Base-by-base conservation (phyloP, 2,113 vertebrate species). In the Vombatus ursinus region DNA sequence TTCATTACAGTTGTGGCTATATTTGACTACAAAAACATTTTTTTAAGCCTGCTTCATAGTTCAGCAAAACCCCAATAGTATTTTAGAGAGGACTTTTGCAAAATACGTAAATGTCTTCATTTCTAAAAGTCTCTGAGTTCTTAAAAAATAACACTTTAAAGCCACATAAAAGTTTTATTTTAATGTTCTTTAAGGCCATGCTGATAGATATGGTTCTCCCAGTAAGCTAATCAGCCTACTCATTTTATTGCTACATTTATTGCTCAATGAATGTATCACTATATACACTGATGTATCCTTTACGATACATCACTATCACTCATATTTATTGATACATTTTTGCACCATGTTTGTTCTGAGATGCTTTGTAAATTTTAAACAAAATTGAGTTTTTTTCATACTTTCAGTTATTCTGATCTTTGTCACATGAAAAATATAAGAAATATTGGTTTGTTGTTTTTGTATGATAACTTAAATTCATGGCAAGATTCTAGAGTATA, bases 391-490 rank as follows among this genome's bases (percentile, higher is more conserved):
- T 95, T 96, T 96, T n/a, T 92, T 16, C 22, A 57, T 3, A 77
- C 94, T 96, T 96, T 96, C 49, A 92, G 25, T 48, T 92, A 89
- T 23, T 90, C 92, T 91, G 12, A 84, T 91, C 90, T 96, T 96
- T 94, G 57, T 91, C 84, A 96, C 54, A 31, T 94, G 93, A 2
- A 93, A 50, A 94, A 91, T n/a, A 89, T 90, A 23, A 50, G 61
- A 68, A 92, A n/a, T 50, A 92, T 93, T 54, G 50, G 11, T 47
- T 91, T 96, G 48, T 92, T 90, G 22, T 89, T n/a, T 90, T 97
- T 95, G 31, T n/a, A 93, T 94, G 14, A 93, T 51, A 90, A 89
- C 93, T 94, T 37, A 92, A 50, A 61, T 93, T 95, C 91, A 94
- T 57, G 31, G 95, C 94, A 91, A 91, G 93, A 90, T 92, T 77